phyloP scores from a whole-genome alignment of 2,888 invertebrate genomes.

The Aleiodes leptofemur region DNA sequence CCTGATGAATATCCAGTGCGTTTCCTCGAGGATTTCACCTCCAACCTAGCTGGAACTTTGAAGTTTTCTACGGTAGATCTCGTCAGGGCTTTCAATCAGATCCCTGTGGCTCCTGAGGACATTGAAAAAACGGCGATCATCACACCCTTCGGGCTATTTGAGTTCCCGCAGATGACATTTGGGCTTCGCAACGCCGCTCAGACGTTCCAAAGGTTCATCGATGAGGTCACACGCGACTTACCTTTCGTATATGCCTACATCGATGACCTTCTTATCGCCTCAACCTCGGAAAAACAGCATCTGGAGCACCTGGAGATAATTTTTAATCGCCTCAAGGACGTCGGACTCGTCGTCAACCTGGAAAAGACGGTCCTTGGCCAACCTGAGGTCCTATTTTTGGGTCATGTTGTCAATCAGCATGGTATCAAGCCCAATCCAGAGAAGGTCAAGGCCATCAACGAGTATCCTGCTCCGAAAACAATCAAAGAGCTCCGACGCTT shows the following conservation, averaged over 20 bases:
- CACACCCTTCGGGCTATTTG: conserved; percentile 35
- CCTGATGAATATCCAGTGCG: conserved; percentile 13
- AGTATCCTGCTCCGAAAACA: background rate
- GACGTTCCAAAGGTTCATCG: too few species aligned
- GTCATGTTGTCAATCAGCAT: background rate
- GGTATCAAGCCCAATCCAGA: background rate
- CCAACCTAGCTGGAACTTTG: background rate
- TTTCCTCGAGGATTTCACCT: background rate
- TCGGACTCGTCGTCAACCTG: background rate
- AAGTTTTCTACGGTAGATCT: background rate
- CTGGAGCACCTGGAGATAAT: background rate
- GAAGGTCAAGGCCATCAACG: background rate
- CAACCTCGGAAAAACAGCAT: background rate
- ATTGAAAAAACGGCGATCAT: conserved; percentile 32
- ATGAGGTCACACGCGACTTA: background rate
- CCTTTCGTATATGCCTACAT: conserved; percentile 1
- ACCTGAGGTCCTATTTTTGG: background rate
- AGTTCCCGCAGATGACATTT: conserved; percentile 35
- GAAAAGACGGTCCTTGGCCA: background rate
- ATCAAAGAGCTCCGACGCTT: background rate
- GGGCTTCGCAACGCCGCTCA: too few species aligned
- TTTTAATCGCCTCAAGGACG: background rate
- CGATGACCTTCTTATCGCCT: background rate
- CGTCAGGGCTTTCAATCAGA: background rate
- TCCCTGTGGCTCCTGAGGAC: background rate